A percentile compares a stretch with the other conserved stretches of the same genome.
Evolutionary conservation across 2,888 invertebrate species (phyloP).

Genomic region (Elgonia sp.): DNA sequence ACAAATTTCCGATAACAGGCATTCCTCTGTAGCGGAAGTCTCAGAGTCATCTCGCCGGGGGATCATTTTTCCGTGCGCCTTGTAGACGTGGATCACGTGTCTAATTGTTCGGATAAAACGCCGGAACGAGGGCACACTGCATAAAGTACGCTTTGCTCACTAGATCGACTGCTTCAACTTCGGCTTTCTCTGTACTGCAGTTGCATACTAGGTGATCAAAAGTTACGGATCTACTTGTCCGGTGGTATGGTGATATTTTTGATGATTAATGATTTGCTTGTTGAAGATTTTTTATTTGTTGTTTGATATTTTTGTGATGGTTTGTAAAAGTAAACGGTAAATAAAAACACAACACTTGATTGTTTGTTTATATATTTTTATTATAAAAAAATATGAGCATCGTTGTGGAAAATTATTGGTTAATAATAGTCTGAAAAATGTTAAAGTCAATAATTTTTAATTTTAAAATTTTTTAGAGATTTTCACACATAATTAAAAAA

Average conservation of each 20-base stretch:
- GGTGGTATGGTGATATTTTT: not conserved
- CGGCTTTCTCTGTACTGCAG: slow-evolving; percentile 82
- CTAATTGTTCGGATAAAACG: slow-evolving; percentile 83
- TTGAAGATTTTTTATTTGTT: not conserved
- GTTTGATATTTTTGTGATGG: not conserved
- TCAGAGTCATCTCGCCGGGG: slow-evolving; percentile 42
- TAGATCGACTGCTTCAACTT: slow-evolving; percentile 79
- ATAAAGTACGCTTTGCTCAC: slow-evolving; percentile 81
- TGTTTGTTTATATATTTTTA: too few relatives aligned
- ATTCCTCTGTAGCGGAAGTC: slow-evolving; percentile 49
- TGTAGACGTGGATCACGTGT: slow-evolving; percentile 79
- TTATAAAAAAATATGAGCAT: too few relatives aligned
- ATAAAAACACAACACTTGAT: too few relatives aligned
- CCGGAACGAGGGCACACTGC: slow-evolving; percentile 82
- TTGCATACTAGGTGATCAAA: slow-evolving; percentile 81
- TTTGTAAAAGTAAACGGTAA: too few relatives aligned
- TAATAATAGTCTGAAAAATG: too few relatives aligned
- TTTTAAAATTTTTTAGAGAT: too few relatives aligned
- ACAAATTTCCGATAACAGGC: not conserved
- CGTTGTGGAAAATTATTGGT: too few relatives aligned
- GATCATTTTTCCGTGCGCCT: slow-evolving; percentile 71
- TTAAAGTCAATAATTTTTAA: too few relatives aligned
- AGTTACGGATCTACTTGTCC: slow-evolving; percentile 29
- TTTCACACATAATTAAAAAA: too few relatives aligned
- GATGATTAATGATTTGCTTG: not conserved